Evolutionary conservation across 2,113 vertebrate genomes (phyloP).

Genomic region (Vidua macroura): DNA sequence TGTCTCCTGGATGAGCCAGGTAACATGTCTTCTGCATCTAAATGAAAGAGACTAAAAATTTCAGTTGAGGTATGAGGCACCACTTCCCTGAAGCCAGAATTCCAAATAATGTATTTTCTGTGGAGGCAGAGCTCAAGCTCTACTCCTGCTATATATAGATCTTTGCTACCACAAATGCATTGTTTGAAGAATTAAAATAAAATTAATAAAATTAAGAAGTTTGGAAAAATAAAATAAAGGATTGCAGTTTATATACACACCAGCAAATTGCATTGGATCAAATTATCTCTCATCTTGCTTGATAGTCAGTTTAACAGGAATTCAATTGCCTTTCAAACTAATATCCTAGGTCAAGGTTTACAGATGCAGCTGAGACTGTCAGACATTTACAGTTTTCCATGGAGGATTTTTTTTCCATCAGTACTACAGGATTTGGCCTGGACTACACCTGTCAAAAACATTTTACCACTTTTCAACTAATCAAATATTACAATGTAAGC

Average conservation of each 20-base stretch:
- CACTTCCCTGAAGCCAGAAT: not conserved
- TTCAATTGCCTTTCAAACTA: not conserved
- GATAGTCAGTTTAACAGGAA: not conserved
- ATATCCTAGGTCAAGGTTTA: not conserved
- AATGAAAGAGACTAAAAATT: slow-evolving; percentile 2
- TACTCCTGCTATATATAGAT: not conserved
- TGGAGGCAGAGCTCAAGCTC: not conserved
- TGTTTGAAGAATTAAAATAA: no score
- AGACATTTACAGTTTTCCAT: not conserved
- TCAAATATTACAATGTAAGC: not conserved
- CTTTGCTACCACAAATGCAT: not conserved
- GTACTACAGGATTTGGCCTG: not conserved
- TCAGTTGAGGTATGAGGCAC: not conserved
- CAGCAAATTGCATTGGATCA: not conserved
- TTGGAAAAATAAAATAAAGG: not conserved
- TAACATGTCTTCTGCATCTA: not conserved
- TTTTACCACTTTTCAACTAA: not conserved
- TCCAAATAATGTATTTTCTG: not conserved
- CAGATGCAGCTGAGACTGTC: not conserved
- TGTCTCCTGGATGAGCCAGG: not conserved
- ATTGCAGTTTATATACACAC: not conserved
- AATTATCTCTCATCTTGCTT: not conserved
- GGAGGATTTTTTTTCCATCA: not conserved
- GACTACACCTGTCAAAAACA: not conserved
- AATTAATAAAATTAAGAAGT: no score